These are phyloP conservation scores for Tenualosa ilisha DNA, from an alignment of 2,797 vertebrate species.

Conservation along the genomic window DNA sequence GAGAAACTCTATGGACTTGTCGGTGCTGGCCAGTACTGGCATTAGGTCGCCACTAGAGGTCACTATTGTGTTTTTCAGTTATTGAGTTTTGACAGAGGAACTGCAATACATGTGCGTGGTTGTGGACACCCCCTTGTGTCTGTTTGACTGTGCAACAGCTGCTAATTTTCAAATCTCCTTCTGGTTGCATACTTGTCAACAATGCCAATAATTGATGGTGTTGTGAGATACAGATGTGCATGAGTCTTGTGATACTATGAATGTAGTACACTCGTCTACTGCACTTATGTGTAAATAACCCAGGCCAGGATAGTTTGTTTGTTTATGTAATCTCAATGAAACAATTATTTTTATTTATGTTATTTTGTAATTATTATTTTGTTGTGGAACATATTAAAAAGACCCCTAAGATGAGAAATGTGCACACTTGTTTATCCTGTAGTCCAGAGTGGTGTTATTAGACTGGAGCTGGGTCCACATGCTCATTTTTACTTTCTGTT, in stretches of 20 bases:
- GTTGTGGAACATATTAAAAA: no score
- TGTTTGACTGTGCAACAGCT: neutral
- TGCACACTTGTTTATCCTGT: no score
- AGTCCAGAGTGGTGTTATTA: no score
- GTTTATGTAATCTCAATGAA: neutral
- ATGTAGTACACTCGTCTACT: neutral
- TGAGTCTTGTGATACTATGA: no score
- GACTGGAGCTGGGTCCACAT: no score
- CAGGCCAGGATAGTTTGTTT: neutral
- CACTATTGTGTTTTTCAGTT: neutral
- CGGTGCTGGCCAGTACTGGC: neutral
- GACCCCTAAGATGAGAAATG: no score
- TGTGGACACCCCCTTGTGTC: neutral
- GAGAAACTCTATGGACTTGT: neutral
- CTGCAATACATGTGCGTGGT: no score
- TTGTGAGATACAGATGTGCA: neutral
- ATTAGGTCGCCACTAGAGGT: neutral
- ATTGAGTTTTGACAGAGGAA: neutral
- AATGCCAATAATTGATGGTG: neutral
- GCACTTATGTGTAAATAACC: neutral
- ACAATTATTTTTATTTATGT: no score
- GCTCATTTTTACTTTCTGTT: no score
- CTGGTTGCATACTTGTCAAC: neutral
- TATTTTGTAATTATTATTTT: no score
- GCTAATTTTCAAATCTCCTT: neutral